phyloP scores from a whole-genome alignment of 2,888 invertebrate species.

The Drosophila lutescens region DNA sequence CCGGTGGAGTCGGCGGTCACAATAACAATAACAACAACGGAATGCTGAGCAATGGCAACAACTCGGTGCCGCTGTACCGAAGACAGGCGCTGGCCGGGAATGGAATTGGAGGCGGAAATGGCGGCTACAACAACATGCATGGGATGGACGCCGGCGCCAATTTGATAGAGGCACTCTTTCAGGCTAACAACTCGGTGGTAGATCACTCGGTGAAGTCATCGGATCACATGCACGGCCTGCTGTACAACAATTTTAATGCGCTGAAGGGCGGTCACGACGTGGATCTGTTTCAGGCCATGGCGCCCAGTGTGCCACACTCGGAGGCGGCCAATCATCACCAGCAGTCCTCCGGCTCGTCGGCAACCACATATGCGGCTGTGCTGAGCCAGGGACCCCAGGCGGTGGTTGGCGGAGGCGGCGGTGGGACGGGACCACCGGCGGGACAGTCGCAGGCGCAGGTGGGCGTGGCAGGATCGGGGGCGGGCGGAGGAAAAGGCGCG shows the following conservation, averaged over 20 bases:
- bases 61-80: conserved; percentile 85
- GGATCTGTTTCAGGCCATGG: conserved; percentile 73
- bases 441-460: conserved; percentile 37
- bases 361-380: conserved; percentile 84
- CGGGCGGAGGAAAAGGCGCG: conserved; percentile 46
- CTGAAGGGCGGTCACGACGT: conserved; percentile 76
- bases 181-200: conserved; percentile 64
- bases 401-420: conserved; percentile 18
- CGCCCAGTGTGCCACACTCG: conserved; percentile 55
- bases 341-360: conserved; percentile 52
- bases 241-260: conserved; percentile 80
- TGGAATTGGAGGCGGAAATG: conserved; percentile 56
- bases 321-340: conserved; percentile 57
- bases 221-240: conserved; percentile 67
- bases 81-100: conserved; percentile 84
- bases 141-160: conserved; percentile 77
- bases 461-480: conserved; percentile 18
- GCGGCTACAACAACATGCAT: conserved; percentile 61
- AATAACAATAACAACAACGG: conserved; percentile 51
- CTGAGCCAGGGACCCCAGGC: conserved; percentile 81
- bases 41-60: conserved; percentile 60
- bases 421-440: conserved; percentile 20
- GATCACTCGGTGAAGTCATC: conserved; percentile 65
- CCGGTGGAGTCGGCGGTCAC: neutral
- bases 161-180: conserved; percentile 82